Conservation (phyloP, 2,113 vertebrate genomes). For the Haemorhous mexicanus region DNA sequence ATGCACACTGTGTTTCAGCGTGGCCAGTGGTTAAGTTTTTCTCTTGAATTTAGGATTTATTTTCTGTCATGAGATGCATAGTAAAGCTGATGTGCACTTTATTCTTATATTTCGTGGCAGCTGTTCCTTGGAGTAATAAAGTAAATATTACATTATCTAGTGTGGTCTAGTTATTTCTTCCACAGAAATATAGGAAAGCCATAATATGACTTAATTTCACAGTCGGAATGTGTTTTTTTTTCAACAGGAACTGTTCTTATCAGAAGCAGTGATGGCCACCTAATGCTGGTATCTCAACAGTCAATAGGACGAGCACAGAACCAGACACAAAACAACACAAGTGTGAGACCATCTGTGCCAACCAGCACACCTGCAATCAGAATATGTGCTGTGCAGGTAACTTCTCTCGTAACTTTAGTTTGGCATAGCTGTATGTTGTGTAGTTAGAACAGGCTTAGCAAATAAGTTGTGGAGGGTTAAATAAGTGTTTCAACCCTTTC, state of each 20-base stretch:
- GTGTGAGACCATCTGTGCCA: constrained; percentile 44
- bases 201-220: background rate
- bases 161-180: background rate
- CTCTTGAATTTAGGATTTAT: background rate
- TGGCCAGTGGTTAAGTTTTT: background rate
- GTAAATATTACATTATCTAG: background rate
- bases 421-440: accelerated
- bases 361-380: constrained; percentile 62
- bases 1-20: background rate
- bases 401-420: background rate
- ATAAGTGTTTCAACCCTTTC: background rate
- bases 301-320: constrained; percentile 76
- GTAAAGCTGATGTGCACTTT: background rate
- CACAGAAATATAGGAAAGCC: background rate
- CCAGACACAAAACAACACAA: constrained; percentile 68
- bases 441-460: background rate
- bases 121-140: background rate
- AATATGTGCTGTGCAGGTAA: constrained; percentile 79
- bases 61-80: background rate
- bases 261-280: constrained; percentile 88
- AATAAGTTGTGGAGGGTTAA: background rate
- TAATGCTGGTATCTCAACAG: constrained; percentile 94
- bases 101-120: background rate
- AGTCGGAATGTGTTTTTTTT: background rate
- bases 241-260: constrained; percentile 88